Conservation (phyloP, 1,140 invertebrate genomes). For the Magallana gigas region DNA sequence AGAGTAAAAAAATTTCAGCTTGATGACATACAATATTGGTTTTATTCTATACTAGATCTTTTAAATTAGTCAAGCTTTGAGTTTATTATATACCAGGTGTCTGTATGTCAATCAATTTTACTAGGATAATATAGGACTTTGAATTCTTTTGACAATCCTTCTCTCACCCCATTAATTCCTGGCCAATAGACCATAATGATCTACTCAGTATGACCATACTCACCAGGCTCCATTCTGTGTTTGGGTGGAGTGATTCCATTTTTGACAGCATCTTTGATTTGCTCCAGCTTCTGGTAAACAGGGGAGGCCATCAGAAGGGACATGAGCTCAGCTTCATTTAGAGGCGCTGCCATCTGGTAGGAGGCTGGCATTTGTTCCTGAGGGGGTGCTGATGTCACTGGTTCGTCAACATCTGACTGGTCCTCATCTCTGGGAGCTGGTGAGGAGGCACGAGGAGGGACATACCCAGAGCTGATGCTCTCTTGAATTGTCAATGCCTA, state of each 20-base stretch:
- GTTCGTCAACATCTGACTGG: neutral
- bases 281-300: constrained; percentile 76
- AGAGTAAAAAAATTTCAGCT: too few relatives aligned
- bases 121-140: too few relatives aligned
- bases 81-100: too few relatives aligned
- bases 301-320: constrained; percentile 75
- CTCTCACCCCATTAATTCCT: too few relatives aligned
- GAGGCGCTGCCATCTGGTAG: constrained; percentile 73
- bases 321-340: constrained; percentile 76
- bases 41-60: too few relatives aligned
- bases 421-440: neutral
- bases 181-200: too few relatives aligned
- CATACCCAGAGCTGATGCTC: constrained; percentile 69
- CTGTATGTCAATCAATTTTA: too few relatives aligned
- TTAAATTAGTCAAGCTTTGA: too few relatives aligned
- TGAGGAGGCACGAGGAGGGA: constrained; percentile 45
- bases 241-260: constrained; percentile 59
- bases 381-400: constrained; percentile 27
- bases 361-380: constrained; percentile 63
- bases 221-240: constrained; percentile 55
- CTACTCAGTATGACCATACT: neutral
- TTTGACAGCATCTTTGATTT: constrained; percentile 72
- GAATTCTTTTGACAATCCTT: too few relatives aligned
- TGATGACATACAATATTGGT: too few relatives aligned
- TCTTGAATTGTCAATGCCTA: constrained; percentile 74